These are phyloP conservation scores for Aethes cnicana DNA, from an alignment of 2,888 invertebrate genomes.

Conservation along the genomic window DNA sequence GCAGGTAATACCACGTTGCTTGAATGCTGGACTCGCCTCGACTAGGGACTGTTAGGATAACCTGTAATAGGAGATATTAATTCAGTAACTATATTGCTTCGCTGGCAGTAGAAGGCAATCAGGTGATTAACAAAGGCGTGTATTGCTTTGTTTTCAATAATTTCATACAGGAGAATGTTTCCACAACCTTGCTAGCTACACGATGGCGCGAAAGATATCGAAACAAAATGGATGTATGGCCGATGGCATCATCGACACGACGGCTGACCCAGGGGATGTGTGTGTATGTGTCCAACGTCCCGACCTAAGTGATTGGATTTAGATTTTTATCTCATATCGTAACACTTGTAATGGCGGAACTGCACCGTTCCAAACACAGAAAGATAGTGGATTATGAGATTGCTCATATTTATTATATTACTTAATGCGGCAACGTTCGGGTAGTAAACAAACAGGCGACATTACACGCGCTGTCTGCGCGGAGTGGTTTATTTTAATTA, in stretches of 20 bases:
- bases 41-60: background rate
- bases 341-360: conserved; percentile 1
- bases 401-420: conserved; percentile 5
- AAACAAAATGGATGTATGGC: background rate
- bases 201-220: background rate
- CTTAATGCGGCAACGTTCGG: background rate
- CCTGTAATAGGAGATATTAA: background rate
- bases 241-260: background rate
- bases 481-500: conserved; percentile 14
- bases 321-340: conserved; percentile 7
- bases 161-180: no score
- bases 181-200: background rate
- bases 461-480: conserved; percentile 4
- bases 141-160: no score
- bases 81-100: background rate
- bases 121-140: background rate
- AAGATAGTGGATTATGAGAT: background rate
- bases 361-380: conserved; percentile 2
- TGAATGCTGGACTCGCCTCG: conserved; percentile 2
- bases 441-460: conserved; percentile 8
- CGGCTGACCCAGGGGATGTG: background rate
- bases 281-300: background rate
- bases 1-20: background rate
- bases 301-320: conserved; percentile 10
- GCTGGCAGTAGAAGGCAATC: background rate